Evolutionary conservation across 2,797 vertebrate species (phyloP), one percentile per base, ranked within the genome.

Genomic region (Rhadinocentrus ornatus): DNA sequence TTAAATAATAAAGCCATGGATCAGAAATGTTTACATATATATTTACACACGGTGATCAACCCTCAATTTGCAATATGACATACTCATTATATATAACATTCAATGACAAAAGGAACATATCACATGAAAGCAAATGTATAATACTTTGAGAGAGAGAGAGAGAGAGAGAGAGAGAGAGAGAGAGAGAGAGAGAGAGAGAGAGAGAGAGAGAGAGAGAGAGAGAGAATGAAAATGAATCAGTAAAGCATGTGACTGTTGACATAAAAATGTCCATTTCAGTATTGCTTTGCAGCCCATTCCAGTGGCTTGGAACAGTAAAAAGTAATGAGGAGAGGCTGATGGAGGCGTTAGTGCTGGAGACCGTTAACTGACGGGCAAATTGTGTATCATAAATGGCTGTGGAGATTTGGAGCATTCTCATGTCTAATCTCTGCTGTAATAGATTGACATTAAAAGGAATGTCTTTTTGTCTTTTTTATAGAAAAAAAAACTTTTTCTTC

Each of bases 181-280:
- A 22, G 8, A 9, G 31, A 37, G 35, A 27, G 34, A 26, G n/a
- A 44, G 69, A 70, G 68, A 34, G 13, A 11, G 20, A 34, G 34
- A 16, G n/a, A 37, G 20, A 62, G 61, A 76, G 70, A 71, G 61
- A 50, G 29, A 22, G 8, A 9, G 31, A 37, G 35, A 27, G 34
- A 26, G n/a, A 44, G 69, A 70, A n/a, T n/a, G n/a, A n/a, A n/a
- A n/a, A n/a, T n/a, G 69, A 78, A 83, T 87, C 79, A 86, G 85
- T 84, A 84, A 89, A 88, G 82, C 74, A 71, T 48, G 69, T 73
- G 57, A 86, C 82, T 85, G 87, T 85, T 91, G 87, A 91, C 80
- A 90, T 91, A 84, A 91, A 91, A 91, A 86, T 84, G 86, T 81
- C 87, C 87, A 89, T 82, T 86, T 81, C 77, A 66, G 83, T 83